Evolutionary conservation across 2,888 invertebrate genomes (phyloP), one percentile per base, ranked within the genome.

Genomic region (Andrena hattorfiana): DNA sequence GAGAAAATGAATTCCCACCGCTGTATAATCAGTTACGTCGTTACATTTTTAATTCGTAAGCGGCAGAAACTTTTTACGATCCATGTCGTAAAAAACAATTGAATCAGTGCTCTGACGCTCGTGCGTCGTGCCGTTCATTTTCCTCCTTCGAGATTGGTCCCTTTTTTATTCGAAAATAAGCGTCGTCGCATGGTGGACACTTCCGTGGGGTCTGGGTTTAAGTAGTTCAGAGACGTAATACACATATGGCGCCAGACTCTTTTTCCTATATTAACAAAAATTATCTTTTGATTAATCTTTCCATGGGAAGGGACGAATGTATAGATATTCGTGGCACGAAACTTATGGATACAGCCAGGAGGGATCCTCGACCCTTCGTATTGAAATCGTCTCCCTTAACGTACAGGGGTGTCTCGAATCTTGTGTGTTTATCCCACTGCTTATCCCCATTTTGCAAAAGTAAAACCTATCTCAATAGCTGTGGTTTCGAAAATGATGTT

Each of bases 281-380:
- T 91, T 89, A 91, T 87, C 87, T 88, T 90, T 88, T 91, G 87
- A 91, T 91, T 90, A 90, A 90, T 88, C 84, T 88, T 51, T 30
- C 62, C 70, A 66, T 13, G 56, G 66, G 81, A 72, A 75, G 62
- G 48, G 63, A 8, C 26, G 26, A 42, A 63, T 48, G 77, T 30
- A 60, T 56, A 67, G 75, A 49, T 64, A 81, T 83, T 76, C 67
- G 56, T 54, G 67, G 63, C 83, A 71, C 42, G 77, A 73, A 80
- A 66, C 74, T 85, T 77, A 81, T 77, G 76, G 84, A 72, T 74
- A 80, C 48, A 60, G 59, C 48, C 62, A 42, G 77, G 75, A 80
- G 85, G 81, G 87, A 87, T 69, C 56, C 32, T 20, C 64, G 82
- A 75, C 63, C 74, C 74, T 79, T 71, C 63, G 28, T 59, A 63